Base-by-base conservation (phyloP, 64 coral and sea anemone species). In the Actinia equina region DNA sequence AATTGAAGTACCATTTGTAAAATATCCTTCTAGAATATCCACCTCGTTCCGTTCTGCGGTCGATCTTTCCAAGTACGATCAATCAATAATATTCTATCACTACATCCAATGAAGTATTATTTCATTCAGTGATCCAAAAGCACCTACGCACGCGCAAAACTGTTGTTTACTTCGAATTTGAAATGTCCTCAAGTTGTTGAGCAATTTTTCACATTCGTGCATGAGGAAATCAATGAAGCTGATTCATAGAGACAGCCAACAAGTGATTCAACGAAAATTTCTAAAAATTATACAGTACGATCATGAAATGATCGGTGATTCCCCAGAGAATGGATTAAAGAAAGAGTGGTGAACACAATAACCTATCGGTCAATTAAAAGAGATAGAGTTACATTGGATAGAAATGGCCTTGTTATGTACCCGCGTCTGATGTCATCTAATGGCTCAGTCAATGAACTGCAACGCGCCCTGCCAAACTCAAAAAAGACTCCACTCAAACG, bases 321-420 rank as follows among this genome's bases (percentile, higher is more conserved):
- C 69, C 69, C 69, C 10, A 37, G 26, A 74, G 69, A 41, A 74
- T 74, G 69, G 69, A 74, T 74, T 74, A 74, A n/a, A 74, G 25
- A 26, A 16, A 74, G 26, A 26, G 69, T 16, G 62, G 17, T 26
- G 26, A 74, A 74, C 69, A 26, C 42, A 11, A 13, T 74, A 74
- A 41, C 69, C 69, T 74, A 74, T 26, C 69, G 23, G 27, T 74
- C 42, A 74, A 74, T 74, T 74, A 74, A 74, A 30, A 11, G 26
- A 74, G n/a, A 74, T 74, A 30, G 25, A 14, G 12, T 74, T 74
- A 74, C 69, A 26, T 1, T 13, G 12, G 7, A 74, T 74, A 74
- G 69, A 30, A 74, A 74, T 74, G 69, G 69, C 69, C 26, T 71
- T 71, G 25, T 37, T 71, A 71, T 71, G 69, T 74, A 74, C 25